These are phyloP conservation scores for Albula goreensis DNA, from an alignment of 2,113 vertebrate genomes.

Conservation along the genomic window DNA sequence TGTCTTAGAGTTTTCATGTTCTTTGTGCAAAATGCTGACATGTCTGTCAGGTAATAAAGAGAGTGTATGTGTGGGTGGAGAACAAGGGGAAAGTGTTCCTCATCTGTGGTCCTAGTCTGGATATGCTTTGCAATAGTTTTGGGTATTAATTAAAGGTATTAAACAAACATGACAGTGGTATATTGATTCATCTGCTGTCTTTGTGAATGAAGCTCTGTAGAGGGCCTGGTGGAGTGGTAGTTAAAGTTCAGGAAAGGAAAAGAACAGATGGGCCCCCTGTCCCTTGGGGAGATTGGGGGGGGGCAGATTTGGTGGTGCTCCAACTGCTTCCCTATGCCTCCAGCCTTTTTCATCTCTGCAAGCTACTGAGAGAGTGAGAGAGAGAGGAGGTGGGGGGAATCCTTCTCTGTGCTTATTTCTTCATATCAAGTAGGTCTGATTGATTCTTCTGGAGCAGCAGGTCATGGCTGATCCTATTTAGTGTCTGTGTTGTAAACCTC, in stretches of 20 bases:
- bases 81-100: slow-evolving; percentile 42
- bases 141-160: slow-evolving; percentile 91
- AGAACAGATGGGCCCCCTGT: slow-evolving; percentile 85
- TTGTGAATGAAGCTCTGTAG: slow-evolving; percentile 76
- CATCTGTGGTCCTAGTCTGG: slow-evolving; percentile 51
- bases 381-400: neutral
- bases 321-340: slow-evolving; percentile 78
- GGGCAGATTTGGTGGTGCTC: slow-evolving; percentile 79
- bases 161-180: slow-evolving; percentile 83
- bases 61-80: slow-evolving; percentile 38
- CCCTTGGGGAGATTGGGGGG: slow-evolving; percentile 58
- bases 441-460: slow-evolving; percentile 74
- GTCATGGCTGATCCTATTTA: slow-evolving; percentile 76
- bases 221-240: slow-evolving; percentile 77
- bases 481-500: slow-evolving; percentile 72
- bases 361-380: slow-evolving; percentile 14
- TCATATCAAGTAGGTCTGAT: slow-evolving; percentile 77
- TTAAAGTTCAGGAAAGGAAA: slow-evolving; percentile 77
- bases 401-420: slow-evolving; percentile 67
- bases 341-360: slow-evolving; percentile 59
- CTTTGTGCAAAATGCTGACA: slow-evolving; percentile 72
- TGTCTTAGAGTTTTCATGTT: slow-evolving; percentile 57
- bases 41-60: slow-evolving; percentile 41
- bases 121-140: slow-evolving; percentile 73
- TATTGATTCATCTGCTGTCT: slow-evolving; percentile 81